A percentile compares a stretch with the other conserved stretches of the same genome.
phyloP scores from a whole-genome alignment of 2,888 invertebrate genomes.

The Ichneumoninae sp. region DNA sequence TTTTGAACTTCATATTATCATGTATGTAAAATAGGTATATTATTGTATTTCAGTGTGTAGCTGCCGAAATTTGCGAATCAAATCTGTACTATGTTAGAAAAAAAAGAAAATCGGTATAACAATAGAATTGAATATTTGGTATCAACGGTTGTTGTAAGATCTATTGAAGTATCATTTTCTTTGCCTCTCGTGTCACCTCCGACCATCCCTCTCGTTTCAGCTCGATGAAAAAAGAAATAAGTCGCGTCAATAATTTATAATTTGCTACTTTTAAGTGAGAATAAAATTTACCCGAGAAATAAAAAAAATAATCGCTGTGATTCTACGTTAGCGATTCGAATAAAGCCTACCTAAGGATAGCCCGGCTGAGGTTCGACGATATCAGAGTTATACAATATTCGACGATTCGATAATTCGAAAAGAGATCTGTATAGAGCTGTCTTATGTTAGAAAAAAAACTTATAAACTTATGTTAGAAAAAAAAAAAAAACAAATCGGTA shows the following conservation, averaged over 20 bases:
- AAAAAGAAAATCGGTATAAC: conserved; percentile 48
- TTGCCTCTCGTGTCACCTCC: conserved; percentile 22
- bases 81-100: conserved; percentile 63
- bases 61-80: conserved; percentile 59
- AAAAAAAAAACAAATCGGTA: conserved; percentile 37
- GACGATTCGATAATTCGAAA: background rate
- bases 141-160: conserved; percentile 22
- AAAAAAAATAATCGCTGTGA: background rate
- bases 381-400: background rate
- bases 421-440: too few species aligned
- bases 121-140: conserved; percentile 63
- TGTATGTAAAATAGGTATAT: conserved; percentile 61
- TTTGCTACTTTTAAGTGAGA: background rate
- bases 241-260: background rate
- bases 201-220: conserved; percentile 41
- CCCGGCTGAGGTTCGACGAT: background rate
- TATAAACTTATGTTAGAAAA: conserved; percentile 43
- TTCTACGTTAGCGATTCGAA: background rate
- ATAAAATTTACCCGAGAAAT: background rate
- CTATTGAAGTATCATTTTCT: conserved; percentile 26
- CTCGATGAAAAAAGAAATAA: background rate
- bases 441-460: conserved; percentile 47
- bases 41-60: conserved; percentile 65
- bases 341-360: background rate
- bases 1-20: conserved; percentile 62